Percentiles rank a stretch among this genome's conserved stretches.
Evolutionary conservation across 1,140 invertebrate species (phyloP).

Genomic region (Drosophila azteca): DNA sequence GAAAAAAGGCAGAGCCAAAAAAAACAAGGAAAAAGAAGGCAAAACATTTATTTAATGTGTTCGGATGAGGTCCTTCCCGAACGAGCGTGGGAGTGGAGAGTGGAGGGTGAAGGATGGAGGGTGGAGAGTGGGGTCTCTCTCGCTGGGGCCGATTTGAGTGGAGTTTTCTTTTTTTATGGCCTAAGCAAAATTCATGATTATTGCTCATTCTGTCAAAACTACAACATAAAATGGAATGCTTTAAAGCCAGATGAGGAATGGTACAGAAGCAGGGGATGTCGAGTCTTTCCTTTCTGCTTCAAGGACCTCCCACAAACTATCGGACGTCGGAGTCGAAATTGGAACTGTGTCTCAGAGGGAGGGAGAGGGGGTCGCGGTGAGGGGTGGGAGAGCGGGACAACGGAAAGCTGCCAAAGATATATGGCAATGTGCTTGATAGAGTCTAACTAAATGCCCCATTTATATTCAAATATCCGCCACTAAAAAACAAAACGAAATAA

Average conservation of each 20-base stretch:
- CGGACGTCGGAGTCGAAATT: constrained; percentile 39
- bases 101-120: too few relatives aligned
- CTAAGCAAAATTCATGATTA: constrained; percentile 82
- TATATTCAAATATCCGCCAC: constrained; percentile 82
- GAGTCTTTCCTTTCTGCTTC: constrained; percentile 11
- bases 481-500: constrained; percentile 78
- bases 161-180: constrained; percentile 65
- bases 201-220: constrained; percentile 82
- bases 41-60: constrained; percentile 82
- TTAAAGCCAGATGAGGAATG: constrained; percentile 73
- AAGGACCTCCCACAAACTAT: constrained; percentile 59
- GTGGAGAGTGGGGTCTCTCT: too few relatives aligned
- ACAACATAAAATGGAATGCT: constrained; percentile 80
- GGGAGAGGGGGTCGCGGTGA: too few relatives aligned
- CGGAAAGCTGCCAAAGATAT: constrained; percentile 75
- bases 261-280: constrained; percentile 36
- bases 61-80: constrained; percentile 53
- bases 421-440: constrained; percentile 80
- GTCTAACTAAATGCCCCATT: constrained; percentile 80
- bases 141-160: constrained; percentile 4
- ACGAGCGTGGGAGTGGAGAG: neutral
- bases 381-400: constrained; percentile 8
- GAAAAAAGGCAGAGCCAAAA: constrained; percentile 28
- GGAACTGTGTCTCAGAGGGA: constrained; percentile 22
- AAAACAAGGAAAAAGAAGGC: constrained; percentile 61